Evolutionary conservation across 53 echinoderm and acorn worm genomes (phyloP), one percentile per base, ranked within the genome.

Genomic region (Pentamera pediparva): DNA sequence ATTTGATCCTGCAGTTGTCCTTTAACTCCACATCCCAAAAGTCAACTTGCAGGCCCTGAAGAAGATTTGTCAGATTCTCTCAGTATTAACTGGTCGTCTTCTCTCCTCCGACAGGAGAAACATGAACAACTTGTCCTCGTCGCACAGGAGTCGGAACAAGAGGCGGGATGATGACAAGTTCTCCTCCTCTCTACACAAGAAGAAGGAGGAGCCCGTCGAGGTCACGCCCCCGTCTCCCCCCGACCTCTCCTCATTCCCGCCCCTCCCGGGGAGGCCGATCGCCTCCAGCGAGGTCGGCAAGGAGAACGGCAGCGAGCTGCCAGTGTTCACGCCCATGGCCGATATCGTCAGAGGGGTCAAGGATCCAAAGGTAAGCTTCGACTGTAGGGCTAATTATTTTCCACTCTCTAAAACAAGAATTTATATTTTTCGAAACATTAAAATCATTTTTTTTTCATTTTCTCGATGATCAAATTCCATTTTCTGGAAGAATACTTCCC

Each of bases 301-400:
- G 24, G 87, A 87, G 19, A 82, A 62, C 4, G 38, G 76, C 10
- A 75, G 67, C 35, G 45, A 80, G 57, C 54, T 59, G 22, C 48
- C 33, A 24, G 35, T 69, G 11, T 81, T 86, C 56, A 92, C 86
- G 37, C 92, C 89, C 0, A 92, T 92, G 92, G 89, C 92, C 19
- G 92, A 92, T 65, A 89, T 92, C 24, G 89, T 92, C 35, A 89
- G 86, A 47, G 92, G 92, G 56, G 86, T 92, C 39, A 89, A 92
- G 72, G 92, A 89, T 76, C 92, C 89, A 40, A 92, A 92, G 89
- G 92, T 92, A 62, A 30, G 63, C 11, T 35, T 17, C 47, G n/a
- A n/a, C n/a, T n/a, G n/a, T n/a, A n/a, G n/a, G n/a, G n/a, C n/a
- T n/a, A n/a, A n/a, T n/a, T n/a, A n/a, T n/a, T n/a, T n/a, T n/a